These are phyloP conservation scores for Drosophila anomalata DNA, from an alignment of 2,888 invertebrate genomes.

Conservation along the genomic window DNA sequence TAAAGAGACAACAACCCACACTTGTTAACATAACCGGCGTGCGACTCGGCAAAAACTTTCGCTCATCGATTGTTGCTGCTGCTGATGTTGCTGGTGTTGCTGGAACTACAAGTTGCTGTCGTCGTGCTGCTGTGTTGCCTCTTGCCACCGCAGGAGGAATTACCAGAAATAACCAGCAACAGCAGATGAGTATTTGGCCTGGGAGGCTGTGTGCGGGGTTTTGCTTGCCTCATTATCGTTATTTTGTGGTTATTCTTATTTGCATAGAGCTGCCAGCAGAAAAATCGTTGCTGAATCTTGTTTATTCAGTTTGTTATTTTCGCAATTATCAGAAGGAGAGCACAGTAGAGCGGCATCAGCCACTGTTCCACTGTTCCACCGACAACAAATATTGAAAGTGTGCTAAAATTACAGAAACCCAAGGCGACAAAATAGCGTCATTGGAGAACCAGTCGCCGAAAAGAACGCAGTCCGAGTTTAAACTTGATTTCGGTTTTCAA, in stretches of 20 bases:
- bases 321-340: slow-evolving; percentile 60
- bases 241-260: slow-evolving; percentile 46
- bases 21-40: slow-evolving; percentile 47
- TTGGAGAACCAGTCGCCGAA: slow-evolving; percentile 50
- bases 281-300: slow-evolving; percentile 47
- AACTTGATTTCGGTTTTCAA: slow-evolving; percentile 55
- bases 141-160: slow-evolving; percentile 4
- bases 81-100: neutral
- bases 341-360: slow-evolving; percentile 1
- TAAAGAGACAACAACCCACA: slow-evolving; percentile 26
- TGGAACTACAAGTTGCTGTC: slow-evolving; percentile 13
- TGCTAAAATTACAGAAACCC: slow-evolving; percentile 61
- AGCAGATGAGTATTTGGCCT: slow-evolving; percentile 7
- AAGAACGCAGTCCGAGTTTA: slow-evolving; percentile 33
- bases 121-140: neutral
- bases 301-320: slow-evolving; percentile 50
- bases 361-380: neutral
- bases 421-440: slow-evolving; percentile 50
- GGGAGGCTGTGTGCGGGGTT: neutral
- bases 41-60: slow-evolving; percentile 39
- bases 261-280: slow-evolving; percentile 33
- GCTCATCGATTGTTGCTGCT: slow-evolving; percentile 19
- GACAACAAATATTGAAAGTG: slow-evolving; percentile 68
- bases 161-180: slow-evolving; percentile 3
- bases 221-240: slow-evolving; percentile 14